phyloP scores from a whole-genome alignment of 2,113 vertebrate species.

The Daboia siamensis region DNA sequence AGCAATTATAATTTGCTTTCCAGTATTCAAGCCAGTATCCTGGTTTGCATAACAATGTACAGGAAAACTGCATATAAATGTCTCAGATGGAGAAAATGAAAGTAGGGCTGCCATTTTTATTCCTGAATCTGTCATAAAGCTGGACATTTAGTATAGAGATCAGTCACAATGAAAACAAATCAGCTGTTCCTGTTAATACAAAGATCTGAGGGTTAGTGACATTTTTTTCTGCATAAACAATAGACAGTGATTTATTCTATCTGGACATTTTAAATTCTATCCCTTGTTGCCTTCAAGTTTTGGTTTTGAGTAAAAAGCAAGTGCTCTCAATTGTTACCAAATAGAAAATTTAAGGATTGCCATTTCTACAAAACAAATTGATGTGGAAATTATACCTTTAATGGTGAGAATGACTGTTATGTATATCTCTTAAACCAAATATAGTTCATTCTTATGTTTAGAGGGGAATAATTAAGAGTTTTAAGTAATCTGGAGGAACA shows the following conservation, averaged over 20 bases:
- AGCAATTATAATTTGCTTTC: constrained; percentile 41
- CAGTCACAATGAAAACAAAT: not conserved
- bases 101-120: not conserved
- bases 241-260: constrained; percentile 33
- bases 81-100: constrained; percentile 7
- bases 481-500: not conserved
- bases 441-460: not conserved
- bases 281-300: not conserved
- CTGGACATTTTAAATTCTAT: constrained; percentile 35
- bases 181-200: constrained; percentile 24
- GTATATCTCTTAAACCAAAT: not conserved
- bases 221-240: constrained; percentile 27
- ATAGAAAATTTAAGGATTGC: not conserved
- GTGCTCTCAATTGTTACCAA: not conserved
- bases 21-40: not conserved
- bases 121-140: constrained; percentile 2
- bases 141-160: not conserved
- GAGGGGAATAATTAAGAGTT: not conserved
- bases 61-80: constrained; percentile 17
- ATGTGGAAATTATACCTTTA: not conserved
- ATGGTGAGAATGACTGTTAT: not conserved
- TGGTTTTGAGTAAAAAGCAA: not conserved
- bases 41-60: not conserved
- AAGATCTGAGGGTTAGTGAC: constrained; percentile 22
- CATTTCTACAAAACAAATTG: not conserved